Conservation (phyloP, 2,888 invertebrate genomes). For the Torymus tubicola region DNA sequence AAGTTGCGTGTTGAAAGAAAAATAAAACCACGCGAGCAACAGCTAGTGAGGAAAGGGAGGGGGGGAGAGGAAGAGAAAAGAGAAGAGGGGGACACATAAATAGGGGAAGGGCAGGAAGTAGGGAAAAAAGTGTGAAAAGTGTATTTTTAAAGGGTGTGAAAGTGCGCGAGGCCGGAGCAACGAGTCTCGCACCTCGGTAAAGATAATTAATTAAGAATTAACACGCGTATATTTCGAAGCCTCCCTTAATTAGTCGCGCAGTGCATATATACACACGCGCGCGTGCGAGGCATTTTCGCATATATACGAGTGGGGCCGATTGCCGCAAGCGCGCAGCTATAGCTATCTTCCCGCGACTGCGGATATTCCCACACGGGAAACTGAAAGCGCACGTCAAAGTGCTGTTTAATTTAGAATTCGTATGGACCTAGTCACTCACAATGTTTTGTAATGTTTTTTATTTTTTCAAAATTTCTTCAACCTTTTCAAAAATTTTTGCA, state of each 20-base stretch:
- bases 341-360: too few species aligned
- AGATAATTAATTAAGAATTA: constrained; percentile 75
- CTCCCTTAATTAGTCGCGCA: constrained; percentile 70
- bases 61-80: neutral
- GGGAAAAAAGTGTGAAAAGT: constrained; percentile 12
- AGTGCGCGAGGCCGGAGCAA: neutral
- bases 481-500: too few species aligned
- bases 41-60: neutral
- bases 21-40: too few species aligned
- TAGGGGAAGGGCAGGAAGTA: constrained; percentile 1
- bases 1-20: too few species aligned
- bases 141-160: constrained; percentile 44
- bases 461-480: too few species aligned
- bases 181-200: constrained; percentile 59
- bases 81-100: neutral
- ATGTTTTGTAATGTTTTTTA: too few species aligned
- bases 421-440: too few species aligned
- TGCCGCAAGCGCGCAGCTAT: too few species aligned
- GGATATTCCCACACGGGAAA: too few species aligned
- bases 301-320: neutral
- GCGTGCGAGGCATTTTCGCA: neutral
- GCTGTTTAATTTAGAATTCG: too few species aligned
- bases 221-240: constrained; percentile 64
- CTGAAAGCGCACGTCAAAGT: too few species aligned
- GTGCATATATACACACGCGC: neutral